Percentiles rank a stretch among this genome's conserved stretches.
phyloP scores from a whole-genome alignment of 2,888 invertebrate species.

The Belgica antarctica region DNA sequence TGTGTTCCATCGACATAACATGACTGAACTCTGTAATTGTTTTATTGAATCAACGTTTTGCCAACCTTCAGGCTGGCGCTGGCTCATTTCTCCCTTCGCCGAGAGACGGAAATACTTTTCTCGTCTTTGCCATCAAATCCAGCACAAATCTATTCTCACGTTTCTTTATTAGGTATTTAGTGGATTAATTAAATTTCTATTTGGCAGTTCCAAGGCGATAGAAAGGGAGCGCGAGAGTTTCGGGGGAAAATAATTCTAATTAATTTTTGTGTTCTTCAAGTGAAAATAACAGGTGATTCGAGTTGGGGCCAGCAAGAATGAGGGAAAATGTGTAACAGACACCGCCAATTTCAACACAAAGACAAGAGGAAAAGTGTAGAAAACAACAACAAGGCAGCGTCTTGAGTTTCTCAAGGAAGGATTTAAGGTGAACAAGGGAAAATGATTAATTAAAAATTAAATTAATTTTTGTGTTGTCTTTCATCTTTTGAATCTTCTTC shows the following conservation, averaged over 20 bases:
- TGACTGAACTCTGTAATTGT: constrained; percentile 34
- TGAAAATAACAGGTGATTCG: constrained; percentile 32
- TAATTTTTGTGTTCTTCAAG: constrained; percentile 44
- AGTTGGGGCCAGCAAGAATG: constrained; percentile 6
- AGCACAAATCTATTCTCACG: constrained; percentile 36
- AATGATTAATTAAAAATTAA: constrained; percentile 44
- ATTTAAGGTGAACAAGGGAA: constrained; percentile 43
- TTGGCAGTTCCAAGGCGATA: neutral
- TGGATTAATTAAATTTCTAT: constrained; percentile 44
- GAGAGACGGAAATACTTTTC: constrained; percentile 14
- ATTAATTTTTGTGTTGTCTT: constrained; percentile 40
- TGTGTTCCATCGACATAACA: constrained; percentile 30
- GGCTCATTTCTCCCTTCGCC: neutral
- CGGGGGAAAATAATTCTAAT: constrained; percentile 41
- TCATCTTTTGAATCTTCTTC: neutral
- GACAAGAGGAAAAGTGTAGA: constrained; percentile 6
- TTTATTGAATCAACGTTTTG: constrained; percentile 24
- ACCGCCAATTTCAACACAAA: constrained; percentile 26
- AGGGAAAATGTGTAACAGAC: constrained; percentile 32
- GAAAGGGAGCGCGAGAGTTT: neutral
- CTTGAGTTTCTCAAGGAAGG: constrained; percentile 29
- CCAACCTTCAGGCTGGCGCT: neutral
- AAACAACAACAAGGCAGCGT: neutral
- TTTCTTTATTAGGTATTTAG: constrained; percentile 44
- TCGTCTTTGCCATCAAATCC: constrained; percentile 10